A percentile compares a stretch with the other conserved stretches of the same genome.
Conservation (phyloP, 2,888 invertebrate genomes). For the Dryomyza anilis region DNA sequence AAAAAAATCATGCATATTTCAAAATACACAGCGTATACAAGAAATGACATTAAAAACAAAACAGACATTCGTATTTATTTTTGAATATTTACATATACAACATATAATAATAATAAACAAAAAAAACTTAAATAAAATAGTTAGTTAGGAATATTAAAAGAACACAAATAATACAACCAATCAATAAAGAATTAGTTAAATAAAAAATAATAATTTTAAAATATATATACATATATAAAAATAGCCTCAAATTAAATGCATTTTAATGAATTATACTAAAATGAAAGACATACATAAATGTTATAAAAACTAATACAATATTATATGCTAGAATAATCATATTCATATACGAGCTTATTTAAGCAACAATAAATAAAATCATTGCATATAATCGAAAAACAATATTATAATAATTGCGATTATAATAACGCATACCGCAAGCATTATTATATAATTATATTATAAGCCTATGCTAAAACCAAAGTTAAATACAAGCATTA, state of each 20-base stretch:
- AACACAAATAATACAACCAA: constrained; percentile 11
- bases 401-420: constrained; percentile 33
- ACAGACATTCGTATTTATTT: constrained; percentile 26
- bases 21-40: neutral
- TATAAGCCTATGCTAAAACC: constrained; percentile 25
- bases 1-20: neutral
- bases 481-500: constrained; percentile 5
- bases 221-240: no score
- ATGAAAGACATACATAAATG: neutral
- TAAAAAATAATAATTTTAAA: no score
- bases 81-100: constrained; percentile 29
- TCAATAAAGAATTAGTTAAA: no score
- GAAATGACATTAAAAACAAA: neutral
- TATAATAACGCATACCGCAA: constrained; percentile 28
- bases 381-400: constrained; percentile 24
- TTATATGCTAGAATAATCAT: constrained; percentile 20
- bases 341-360: constrained; percentile 40
- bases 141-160: constrained; percentile 37
- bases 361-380: constrained; percentile 31
- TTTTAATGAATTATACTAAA: neutral
- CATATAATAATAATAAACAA: constrained; percentile 7
- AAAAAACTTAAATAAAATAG: constrained; percentile 5
- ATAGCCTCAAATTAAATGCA: constrained; percentile 4
- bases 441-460: constrained; percentile 8
- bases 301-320: neutral